Evolutionary conservation across 1,140 invertebrate species (phyloP).

Genomic region (Macrobrachium nipponense): DNA sequence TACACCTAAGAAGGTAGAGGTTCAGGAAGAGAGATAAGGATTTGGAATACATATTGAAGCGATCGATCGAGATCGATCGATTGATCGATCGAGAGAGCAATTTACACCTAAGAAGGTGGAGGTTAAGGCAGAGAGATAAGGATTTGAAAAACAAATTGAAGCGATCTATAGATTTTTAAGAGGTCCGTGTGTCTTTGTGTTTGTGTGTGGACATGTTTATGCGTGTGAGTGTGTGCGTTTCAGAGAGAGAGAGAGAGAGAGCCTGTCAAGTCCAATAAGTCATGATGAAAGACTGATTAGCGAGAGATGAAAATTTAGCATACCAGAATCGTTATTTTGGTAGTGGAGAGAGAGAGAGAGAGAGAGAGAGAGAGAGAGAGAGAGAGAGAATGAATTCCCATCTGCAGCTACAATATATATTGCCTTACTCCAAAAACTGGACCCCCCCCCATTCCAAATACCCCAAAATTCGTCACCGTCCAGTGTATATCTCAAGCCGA

Average conservation of each 20-base stretch:
- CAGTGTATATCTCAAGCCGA: no score
- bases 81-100: neutral
- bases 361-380: slow-evolving; percentile 24
- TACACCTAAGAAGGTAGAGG: neutral
- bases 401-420: no score
- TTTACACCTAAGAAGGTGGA: neutral
- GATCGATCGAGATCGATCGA: no score
- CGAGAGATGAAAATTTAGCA: neutral
- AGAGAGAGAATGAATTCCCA: neutral
- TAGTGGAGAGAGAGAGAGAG: slow-evolving; percentile 6
- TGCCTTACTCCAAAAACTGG: neutral
- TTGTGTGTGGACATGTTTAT: neutral
- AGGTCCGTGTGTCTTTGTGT: neutral
- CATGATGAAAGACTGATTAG: no score
- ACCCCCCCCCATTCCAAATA: no score
- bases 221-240: neutral
- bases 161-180: no score
- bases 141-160: no score
- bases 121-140: neutral
- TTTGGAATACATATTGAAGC: no score
- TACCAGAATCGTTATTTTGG: neutral
- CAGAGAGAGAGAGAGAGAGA: slow-evolving; percentile 9
- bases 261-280: no score
- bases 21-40: neutral
- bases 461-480: no score